These are phyloP conservation scores for Lateolabrax maculatus DNA, from an alignment of 2,797 vertebrate species.

Conservation along the genomic window DNA sequence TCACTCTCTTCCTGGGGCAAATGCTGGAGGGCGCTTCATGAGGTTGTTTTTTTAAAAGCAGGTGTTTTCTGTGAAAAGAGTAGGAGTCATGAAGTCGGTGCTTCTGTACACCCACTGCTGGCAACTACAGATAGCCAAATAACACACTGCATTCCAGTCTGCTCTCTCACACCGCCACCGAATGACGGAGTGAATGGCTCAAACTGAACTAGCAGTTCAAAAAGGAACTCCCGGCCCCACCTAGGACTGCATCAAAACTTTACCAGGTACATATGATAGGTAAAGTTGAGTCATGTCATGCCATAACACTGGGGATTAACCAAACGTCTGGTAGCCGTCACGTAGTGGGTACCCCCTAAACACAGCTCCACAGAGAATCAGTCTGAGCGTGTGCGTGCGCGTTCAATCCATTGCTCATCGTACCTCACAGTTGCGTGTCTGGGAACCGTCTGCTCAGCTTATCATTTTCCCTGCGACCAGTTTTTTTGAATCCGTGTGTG, in stretches of 20 bases:
- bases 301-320: constrained; percentile 8
- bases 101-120: constrained; percentile 27
- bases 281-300: background rate
- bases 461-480: constrained; percentile 39
- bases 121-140: constrained; percentile 26
- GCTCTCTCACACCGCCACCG: constrained; percentile 52
- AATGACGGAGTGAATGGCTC: constrained; percentile 21
- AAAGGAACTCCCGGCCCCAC: constrained; percentile 30
- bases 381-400: background rate
- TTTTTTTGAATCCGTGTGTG: constrained; percentile 30
- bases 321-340: constrained; percentile 30
- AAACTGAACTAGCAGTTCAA: constrained; percentile 15
- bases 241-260: constrained; percentile 7
- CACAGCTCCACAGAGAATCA: background rate
- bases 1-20: constrained; percentile 13
- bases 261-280: constrained; percentile 31
- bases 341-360: background rate
- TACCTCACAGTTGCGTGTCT: constrained; percentile 54
- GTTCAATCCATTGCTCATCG: constrained; percentile 50
- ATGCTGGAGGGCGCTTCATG: constrained; percentile 1
- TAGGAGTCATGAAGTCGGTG: constrained; percentile 22
- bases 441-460: constrained; percentile 59
- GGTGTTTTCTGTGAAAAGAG: constrained; percentile 41
- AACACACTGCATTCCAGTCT: constrained; percentile 67
- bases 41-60: constrained; percentile 18